Base-by-base conservation (phyloP, 2,113 vertebrate genomes). In the Lepus timidus region DNA sequence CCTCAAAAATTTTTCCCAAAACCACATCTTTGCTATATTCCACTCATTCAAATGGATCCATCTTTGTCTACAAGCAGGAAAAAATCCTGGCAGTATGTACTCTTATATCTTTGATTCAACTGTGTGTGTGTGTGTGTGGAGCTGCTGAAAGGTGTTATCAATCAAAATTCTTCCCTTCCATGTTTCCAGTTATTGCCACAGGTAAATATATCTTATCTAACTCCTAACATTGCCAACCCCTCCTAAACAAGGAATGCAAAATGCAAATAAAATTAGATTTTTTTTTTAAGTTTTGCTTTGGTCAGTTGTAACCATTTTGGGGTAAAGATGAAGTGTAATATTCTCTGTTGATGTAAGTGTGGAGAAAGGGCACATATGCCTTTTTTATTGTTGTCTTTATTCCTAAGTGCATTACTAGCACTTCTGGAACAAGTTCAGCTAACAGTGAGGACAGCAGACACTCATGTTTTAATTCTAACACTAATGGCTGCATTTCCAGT, bases 371-470 rank as follows among this genome's bases (percentile, higher is more conserved):
- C 33, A 70, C 14, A 1, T 12, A 13, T 0, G 25, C 2, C 25
- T 10, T 51, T 23, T 49, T 44, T 64, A 80, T 51, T 23, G 36
- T 76, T 73, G 29, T 80, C 51, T 70, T 74, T 19, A 14, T 58
- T 52, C 80, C 55, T 58, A 44, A 52, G 9, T 61, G 29, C 6
- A 0, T 85, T 51, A 11, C 44, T 67, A 44, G 84, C 39, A 70
- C 64, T 88, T 90, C 23, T 55, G 88, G 73, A 85, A 93, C 5
- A 82, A 80, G 51, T 20, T 88, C 27, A 94, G 74, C 25, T 19
- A 39, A 29, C 25, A 62, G 8, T 0, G 39, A 7, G 3, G 7
- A 82, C 0, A 23, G 27, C 25, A 14, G 58, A 22, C 25, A 29
- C 7, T n/a, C 44, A 13, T 9, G 10, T 27, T 90, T 58, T 61